Percentiles rank a stretch among this genome's conserved stretches.
Evolutionary conservation across 23 tunicate genomes (phyloP).

Genomic region (Trididemnum clinides): DNA sequence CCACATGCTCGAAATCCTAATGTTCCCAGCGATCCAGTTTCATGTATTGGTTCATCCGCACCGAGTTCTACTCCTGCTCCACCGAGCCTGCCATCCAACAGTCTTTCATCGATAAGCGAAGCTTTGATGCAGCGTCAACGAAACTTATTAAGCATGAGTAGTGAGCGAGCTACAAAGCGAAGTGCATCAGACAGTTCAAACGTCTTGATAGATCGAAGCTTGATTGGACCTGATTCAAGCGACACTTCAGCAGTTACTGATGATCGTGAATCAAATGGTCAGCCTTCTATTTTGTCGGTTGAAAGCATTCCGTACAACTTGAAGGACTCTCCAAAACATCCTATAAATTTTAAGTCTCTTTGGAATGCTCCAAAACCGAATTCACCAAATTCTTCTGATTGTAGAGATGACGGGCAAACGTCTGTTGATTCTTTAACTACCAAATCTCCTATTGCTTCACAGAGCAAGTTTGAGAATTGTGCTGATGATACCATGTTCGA

Average conservation of each 20-base stretch:
- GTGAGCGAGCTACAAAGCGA: neutral
- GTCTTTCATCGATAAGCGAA: neutral
- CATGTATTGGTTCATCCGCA: neutral
- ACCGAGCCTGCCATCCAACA: constrained; percentile 9
- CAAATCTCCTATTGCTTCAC: neutral
- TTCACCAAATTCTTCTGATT: constrained; percentile 3
- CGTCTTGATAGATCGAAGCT: neutral
- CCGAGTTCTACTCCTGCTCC: neutral
- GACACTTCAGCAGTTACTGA: neutral
- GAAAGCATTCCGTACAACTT: constrained; percentile 10
- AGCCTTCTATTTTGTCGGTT: neutral
- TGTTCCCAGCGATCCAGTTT: neutral
- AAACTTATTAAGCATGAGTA: neutral
- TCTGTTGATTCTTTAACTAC: neutral
- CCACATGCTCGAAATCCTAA: neutral
- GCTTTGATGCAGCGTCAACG: constrained; percentile 2
- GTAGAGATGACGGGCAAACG: neutral
- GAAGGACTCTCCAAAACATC: neutral
- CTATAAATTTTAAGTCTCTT: neutral
- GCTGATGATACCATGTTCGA: neutral
- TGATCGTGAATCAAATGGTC: neutral
- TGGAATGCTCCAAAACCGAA: neutral
- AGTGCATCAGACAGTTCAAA: neutral
- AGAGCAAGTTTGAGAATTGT: neutral
- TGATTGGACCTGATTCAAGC: neutral